Base-by-base conservation (phyloP, 2,888 invertebrate species). In the Bugulina stolonifera region DNA sequence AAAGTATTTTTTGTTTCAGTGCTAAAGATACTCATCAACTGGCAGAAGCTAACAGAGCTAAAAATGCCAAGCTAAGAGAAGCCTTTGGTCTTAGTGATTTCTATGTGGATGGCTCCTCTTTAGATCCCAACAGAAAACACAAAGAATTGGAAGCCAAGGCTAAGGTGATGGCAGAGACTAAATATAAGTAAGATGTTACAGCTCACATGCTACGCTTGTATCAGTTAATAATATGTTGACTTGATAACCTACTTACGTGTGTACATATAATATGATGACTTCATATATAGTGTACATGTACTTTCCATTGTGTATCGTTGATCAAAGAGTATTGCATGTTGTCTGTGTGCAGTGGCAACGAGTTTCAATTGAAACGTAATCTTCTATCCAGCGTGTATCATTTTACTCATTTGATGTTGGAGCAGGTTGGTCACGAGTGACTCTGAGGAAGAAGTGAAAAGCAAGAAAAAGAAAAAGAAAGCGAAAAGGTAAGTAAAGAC, bases 21-120 rank as follows among this genome's bases (percentile, higher is more conserved):
- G 93, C 93, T 75, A 92, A 92, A 75, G 96, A 95, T 83, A 95
- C 94, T 69, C 97, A 98, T 87, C 93, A 95, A 85, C 90, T 94
- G 76, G 96, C 97, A 0, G 94, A 94, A 84, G 95, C 96, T 32
- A 95, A 95, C 84, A 92, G 93, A 81, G 93, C 93, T 85, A 96
- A 96, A 86, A 97, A 97, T 88, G 93, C 93, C 1, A 90, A 91
- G 73, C 87, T 97, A 74, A 90, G 94, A 72, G 93, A 93, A 83
- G 97, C 96, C 2, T 96, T 97, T 85, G 95, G 96, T 73, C 93
- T 98, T 78, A 91, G 93, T 35, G 92, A 93, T 79, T 91, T 90
- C 80, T 97, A 95, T 86, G 92, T 94, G 73, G 95, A 95, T 84
- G 96, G 96, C 76, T 91, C 92, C 81, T 93, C 94, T 82, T 89